phyloP scores from a whole-genome alignment of 37 sponge, comb jelly and placozoan genomes.

The Corticium candelabrum region DNA sequence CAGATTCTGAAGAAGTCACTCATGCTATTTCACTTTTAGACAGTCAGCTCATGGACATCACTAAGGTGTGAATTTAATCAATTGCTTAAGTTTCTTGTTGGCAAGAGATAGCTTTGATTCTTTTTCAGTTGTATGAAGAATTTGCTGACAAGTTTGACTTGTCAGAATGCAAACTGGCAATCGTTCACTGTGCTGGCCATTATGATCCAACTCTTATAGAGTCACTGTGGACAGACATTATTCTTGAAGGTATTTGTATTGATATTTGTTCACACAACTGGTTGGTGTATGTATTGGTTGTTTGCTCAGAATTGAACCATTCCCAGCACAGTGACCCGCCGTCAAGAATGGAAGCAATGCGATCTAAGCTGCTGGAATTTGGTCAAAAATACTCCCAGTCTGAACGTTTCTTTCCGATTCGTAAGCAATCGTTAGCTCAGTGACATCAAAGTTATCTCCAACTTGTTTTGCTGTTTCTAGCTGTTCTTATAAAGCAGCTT shows the following conservation, averaged over 20 bases:
- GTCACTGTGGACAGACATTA: conserved; percentile 80
- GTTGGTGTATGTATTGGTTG: not conserved
- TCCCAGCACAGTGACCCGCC: not conserved
- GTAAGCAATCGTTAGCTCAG: no score
- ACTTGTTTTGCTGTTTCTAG: conserved; percentile 17
- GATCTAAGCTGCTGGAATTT: conserved; percentile 33
- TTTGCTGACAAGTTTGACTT: conserved; percentile 86
- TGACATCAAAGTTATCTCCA: no score
- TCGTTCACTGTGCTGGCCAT: conserved; percentile 91
- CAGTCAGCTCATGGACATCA: conserved; percentile 66
- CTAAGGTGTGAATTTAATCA: conserved; percentile 16
- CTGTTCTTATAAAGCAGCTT: conserved; percentile 37
- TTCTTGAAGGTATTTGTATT: conserved; percentile 40
- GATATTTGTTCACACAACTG: not conserved
- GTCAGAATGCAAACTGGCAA: conserved; percentile 86
- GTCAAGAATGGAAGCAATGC: conserved; percentile 19
- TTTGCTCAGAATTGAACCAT: not conserved
- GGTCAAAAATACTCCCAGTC: conserved; percentile 46
- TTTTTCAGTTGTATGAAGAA: conserved; percentile 57
- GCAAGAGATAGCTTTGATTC: not conserved
- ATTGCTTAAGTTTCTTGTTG: not conserved
- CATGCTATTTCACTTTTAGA: conserved; percentile 45
- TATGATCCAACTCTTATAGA: conserved; percentile 73
- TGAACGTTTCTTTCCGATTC: conserved; percentile 71
- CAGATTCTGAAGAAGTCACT: not conserved